Evolutionary conservation across 2,797 vertebrate genomes (phyloP).

Genomic region (Hippocampus kuda): DNA sequence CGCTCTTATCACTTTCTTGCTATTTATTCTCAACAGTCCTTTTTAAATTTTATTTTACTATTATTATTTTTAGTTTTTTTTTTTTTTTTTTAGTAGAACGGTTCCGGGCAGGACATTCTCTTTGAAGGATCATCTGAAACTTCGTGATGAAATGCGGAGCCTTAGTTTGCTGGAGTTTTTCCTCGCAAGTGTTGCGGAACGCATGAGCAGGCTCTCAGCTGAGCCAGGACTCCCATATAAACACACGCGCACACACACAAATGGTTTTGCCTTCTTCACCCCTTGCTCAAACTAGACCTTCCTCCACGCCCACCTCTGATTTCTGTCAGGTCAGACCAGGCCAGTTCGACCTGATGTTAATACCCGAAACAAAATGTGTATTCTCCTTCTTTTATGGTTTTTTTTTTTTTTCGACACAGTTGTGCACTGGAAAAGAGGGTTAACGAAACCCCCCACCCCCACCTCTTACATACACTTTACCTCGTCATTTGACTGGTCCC

Average conservation of each 20-base stretch:
- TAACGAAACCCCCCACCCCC: background rate
- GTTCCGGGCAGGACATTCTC: background rate
- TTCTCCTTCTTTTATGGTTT: slow-evolving; percentile 37
- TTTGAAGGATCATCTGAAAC: slow-evolving; percentile 15
- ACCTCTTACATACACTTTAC: slow-evolving; percentile 9
- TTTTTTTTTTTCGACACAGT: slow-evolving; percentile 31
- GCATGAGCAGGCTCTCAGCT: slow-evolving; percentile 38
- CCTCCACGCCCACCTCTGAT: background rate
- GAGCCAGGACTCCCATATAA: slow-evolving; percentile 25
- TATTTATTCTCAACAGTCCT: slow-evolving; percentile 54
- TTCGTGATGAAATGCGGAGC: slow-evolving; percentile 13
- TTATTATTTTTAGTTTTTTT: background rate
- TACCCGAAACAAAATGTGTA: slow-evolving; percentile 22
- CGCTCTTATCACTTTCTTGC: slow-evolving; percentile 53
- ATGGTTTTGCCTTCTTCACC: slow-evolving; percentile 11
- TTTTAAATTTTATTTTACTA: background rate
- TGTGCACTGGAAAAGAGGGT: slow-evolving; percentile 62
- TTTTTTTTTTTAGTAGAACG: slow-evolving; percentile 5
- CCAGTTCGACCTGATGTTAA: slow-evolving; percentile 37
- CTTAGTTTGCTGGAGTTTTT: slow-evolving; percentile 25
- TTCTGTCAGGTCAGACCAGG: slow-evolving; percentile 25
- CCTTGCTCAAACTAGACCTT: background rate
- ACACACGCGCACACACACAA: slow-evolving; percentile 5
- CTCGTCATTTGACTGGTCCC: slow-evolving; percentile 34
- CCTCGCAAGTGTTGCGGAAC: slow-evolving; percentile 20